Conservation (phyloP, 2,888 invertebrate species). For the Ophion slaviceki region DNA sequence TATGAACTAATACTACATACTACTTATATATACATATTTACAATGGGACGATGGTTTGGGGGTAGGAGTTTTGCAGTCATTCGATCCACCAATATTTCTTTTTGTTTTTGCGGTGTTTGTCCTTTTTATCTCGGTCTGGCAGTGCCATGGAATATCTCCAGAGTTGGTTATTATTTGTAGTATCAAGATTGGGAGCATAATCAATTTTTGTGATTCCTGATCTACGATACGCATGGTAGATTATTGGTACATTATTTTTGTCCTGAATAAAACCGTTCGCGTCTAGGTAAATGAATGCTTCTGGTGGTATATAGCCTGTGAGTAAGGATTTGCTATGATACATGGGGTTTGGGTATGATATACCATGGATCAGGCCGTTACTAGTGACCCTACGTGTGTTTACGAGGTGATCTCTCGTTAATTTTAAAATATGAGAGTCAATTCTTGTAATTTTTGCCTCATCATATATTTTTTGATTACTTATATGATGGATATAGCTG, state of each 20-base stretch:
- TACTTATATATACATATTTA: too few species aligned
- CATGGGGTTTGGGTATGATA: background rate
- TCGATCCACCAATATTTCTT: conserved; percentile 38
- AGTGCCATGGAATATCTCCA: conserved; percentile 33
- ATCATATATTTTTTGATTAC: conserved; percentile 57
- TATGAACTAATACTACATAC: background rate
- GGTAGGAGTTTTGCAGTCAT: too few species aligned
- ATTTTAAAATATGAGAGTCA: conserved; percentile 43
- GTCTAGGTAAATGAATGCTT: conserved; percentile 49
- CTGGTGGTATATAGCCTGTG: conserved; percentile 43
- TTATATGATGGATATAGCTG: conserved; percentile 30
- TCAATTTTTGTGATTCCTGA: conserved; percentile 27
- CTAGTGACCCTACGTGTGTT: conserved; percentile 2
- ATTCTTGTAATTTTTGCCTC: conserved; percentile 49
- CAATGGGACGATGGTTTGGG: too few species aligned
- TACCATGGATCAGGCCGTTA: conserved; percentile 4
- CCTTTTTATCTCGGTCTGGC: conserved; percentile 9
- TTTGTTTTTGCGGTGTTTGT: conserved; percentile 19
- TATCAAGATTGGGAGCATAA: background rate
- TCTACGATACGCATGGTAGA: conserved; percentile 47
- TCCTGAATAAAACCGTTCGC: conserved; percentile 42
- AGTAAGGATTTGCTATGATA: background rate
- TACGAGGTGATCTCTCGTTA: conserved; percentile 52
- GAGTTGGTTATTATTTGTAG: background rate
- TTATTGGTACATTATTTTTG: conserved; percentile 50